These are phyloP conservation scores for Mustela lutreola DNA, from an alignment of 2,113 vertebrate genomes.

Conservation along the genomic window DNA sequence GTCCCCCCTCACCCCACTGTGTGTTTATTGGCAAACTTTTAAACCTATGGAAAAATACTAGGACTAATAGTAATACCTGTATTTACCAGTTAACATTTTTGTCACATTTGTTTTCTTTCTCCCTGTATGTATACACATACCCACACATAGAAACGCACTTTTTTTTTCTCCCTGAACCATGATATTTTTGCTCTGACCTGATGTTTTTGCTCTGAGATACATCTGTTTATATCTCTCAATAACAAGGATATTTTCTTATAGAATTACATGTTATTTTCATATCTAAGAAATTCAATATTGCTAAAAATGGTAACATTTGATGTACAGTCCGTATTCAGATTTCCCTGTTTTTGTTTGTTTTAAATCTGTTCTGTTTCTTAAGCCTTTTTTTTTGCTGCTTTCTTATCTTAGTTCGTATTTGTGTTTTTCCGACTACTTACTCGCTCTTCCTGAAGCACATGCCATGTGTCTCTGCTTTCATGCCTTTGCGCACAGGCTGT, in stretches of 20 bases:
- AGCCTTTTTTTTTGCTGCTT: background rate
- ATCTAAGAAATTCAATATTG: background rate
- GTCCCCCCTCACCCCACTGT: background rate
- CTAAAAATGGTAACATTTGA: background rate
- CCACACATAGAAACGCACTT: background rate
- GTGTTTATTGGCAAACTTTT: conserved; percentile 18
- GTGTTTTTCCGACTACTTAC: background rate
- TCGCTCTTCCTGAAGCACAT: background rate
- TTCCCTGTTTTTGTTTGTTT: background rate
- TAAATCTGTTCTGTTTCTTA: background rate
- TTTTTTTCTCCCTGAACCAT: background rate
- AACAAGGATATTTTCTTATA: conserved; percentile 4
- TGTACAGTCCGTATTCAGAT: background rate
- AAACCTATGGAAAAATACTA: background rate
- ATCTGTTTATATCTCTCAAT: background rate
- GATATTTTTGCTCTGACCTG: background rate
- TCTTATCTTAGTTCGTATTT: background rate
- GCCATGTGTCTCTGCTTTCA: background rate
- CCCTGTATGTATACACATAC: background rate
- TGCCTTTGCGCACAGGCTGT: background rate
- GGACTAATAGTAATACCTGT: background rate
- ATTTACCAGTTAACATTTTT: background rate
- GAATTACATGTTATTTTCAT: background rate
- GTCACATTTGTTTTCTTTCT: background rate
- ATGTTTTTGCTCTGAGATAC: background rate